Evolutionary conservation across 2,113 vertebrate species (phyloP).

Genomic region (Podocnemis expansa): DNA sequence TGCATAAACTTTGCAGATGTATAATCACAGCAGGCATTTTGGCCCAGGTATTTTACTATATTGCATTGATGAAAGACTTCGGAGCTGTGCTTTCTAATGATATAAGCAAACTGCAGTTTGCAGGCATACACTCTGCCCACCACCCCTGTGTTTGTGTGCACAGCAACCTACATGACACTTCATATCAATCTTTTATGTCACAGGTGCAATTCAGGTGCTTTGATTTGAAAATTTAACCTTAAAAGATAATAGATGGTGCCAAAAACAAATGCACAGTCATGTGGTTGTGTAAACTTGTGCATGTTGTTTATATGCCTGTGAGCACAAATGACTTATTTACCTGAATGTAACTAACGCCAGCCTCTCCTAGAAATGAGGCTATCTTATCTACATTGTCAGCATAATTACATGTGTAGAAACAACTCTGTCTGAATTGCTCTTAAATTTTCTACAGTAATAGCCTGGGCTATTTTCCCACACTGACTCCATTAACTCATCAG

Average conservation of each 20-base stretch:
- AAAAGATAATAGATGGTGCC: conserved; percentile 29
- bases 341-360: conserved; percentile 20
- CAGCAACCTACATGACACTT: neutral
- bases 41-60: neutral
- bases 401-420: conserved; percentile 51
- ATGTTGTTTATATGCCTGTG: neutral
- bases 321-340: conserved; percentile 60
- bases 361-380: conserved; percentile 24
- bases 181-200: neutral
- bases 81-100: neutral
- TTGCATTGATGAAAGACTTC: neutral
- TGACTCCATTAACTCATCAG: conserved; percentile 27
- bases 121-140: neutral
- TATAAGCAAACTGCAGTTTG: neutral
- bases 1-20: too few relatives aligned
- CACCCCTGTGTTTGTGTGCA: neutral
- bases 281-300: neutral
- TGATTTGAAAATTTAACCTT: conserved; percentile 28
- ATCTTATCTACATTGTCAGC: conserved; percentile 50
- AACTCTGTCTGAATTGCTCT: neutral
- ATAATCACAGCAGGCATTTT: neutral
- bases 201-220: conserved; percentile 44
- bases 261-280: neutral
- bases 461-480: conserved; percentile 1
- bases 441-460: neutral